Evolutionary conservation across 2,113 vertebrate genomes (phyloP), one percentile per base, ranked within the genome.

Genomic region (Syrrhaptes paradoxus): DNA sequence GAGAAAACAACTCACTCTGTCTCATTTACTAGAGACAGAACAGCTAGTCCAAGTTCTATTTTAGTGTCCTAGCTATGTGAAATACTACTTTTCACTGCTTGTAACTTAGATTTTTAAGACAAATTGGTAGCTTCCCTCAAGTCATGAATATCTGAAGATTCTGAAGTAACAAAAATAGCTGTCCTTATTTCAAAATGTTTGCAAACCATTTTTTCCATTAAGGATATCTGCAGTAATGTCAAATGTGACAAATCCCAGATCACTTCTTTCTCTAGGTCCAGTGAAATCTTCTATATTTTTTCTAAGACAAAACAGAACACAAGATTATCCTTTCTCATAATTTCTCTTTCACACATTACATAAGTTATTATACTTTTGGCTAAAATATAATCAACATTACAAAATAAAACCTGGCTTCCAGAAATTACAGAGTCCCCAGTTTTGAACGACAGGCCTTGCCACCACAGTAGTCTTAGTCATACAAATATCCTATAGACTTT

Each of bases 271-370:
- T 97, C 99, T 98, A 81, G 99, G 99, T 94, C 99, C 99, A 24
- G 99, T 99, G 97, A 99, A 99, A 97, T 99, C 99, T 95, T 99
- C 99, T 19, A 99, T 98, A 43, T 99, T 99, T 98, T 99, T 99
- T 96, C 99, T 99, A 97, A 26, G 76, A 91, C 67, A 82, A 96
- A 97, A 93, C 20, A 89, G 68, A 92, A 78, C 9, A 86, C 3
- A 88, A 43, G 89, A 92, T 95, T 95, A 96, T 34, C 6, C 8
- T 84, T 45, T 91, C n/a, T 67, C 31, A 67, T 86, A 36, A 87
- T 54, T 89, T 76, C 38, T 55, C 20, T 54, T 89, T 70, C 43
- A 75, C 3, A 38, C 1, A 3, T 13, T 22, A 79, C 9, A 38
- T 19, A 31, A 72, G 31, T 75, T n/a, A 43, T 72, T 16, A 34